These are phyloP conservation scores for Ectropis grisescens DNA, from an alignment of 1,140 invertebrate species.

Conservation along the genomic window DNA sequence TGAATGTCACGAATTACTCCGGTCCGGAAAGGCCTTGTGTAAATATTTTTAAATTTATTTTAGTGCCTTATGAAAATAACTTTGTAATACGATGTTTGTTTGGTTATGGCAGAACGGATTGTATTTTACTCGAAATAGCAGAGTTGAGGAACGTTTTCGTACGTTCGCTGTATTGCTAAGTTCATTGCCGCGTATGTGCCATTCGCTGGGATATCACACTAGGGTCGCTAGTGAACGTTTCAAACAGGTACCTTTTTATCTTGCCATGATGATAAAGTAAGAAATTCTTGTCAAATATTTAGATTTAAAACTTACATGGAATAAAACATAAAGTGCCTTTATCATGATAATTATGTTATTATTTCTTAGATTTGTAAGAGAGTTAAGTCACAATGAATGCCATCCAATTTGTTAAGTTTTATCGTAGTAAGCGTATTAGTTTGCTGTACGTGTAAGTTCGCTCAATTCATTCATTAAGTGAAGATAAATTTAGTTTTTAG, in stretches of 20 bases:
- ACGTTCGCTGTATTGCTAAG: too few species aligned
- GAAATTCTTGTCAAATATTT: conserved; percentile 58
- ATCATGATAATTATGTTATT: conserved; percentile 56
- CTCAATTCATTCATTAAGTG: conserved; percentile 64
- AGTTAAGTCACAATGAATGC: conserved; percentile 69
- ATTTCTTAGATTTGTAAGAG: conserved; percentile 51
- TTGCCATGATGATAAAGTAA: conserved; percentile 68
- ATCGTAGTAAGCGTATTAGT: too few species aligned
- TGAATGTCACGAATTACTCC: conserved; percentile 41
- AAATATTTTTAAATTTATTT: conserved; percentile 35
- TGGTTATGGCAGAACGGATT: conserved; percentile 38
- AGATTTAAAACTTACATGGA: conserved; percentile 45
- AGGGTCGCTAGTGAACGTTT: conserved; percentile 57
- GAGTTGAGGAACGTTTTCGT: too few species aligned
- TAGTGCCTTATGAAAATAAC: conserved; percentile 54
- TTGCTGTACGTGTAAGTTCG: conserved; percentile 60
- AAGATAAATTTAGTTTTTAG: conserved; percentile 51
- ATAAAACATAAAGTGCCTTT: conserved; percentile 55
- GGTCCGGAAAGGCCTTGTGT: conserved; percentile 36
- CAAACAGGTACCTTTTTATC: conserved; percentile 69
- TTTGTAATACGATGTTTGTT: conserved; percentile 23
- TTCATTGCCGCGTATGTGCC: conserved; percentile 65
- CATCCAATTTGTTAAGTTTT: conserved; percentile 69
- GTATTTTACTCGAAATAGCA: conserved; percentile 7
- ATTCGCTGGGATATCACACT: conserved; percentile 59